A percentile compares a stretch with the other conserved stretches of the same genome.
Evolutionary conservation across 1,140 invertebrate species (phyloP).

Genomic region (Drosophila equinoxialis): DNA sequence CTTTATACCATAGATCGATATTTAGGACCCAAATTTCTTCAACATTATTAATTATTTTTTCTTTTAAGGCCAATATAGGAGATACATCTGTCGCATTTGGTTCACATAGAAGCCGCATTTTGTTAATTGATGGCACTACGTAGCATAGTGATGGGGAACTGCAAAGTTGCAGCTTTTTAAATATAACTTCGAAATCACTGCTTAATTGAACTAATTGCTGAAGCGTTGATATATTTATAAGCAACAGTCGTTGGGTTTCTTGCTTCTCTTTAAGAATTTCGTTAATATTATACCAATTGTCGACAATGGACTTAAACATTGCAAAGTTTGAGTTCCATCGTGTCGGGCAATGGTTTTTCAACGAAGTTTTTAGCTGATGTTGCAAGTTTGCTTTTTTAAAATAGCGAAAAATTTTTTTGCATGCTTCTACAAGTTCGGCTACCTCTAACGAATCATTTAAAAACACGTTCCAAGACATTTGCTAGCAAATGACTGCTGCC

Average conservation of each 20-base stretch:
- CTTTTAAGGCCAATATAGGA: constrained; percentile 25
- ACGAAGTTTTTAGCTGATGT: constrained; percentile 12
- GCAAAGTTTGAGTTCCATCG: constrained; percentile 24
- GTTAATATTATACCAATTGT: constrained; percentile 38
- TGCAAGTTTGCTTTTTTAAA: constrained; percentile 33
- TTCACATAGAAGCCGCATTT: constrained; percentile 10
- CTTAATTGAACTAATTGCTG: constrained; percentile 17
- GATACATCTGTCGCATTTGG: neutral
- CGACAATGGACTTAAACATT: constrained; percentile 28
- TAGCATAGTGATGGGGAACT: constrained; percentile 29
- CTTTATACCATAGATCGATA: constrained; percentile 31
- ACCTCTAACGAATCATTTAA: constrained; percentile 15
- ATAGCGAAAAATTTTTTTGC: constrained; percentile 23
- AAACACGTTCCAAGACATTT: constrained; percentile 22
- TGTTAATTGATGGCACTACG: constrained; percentile 27
- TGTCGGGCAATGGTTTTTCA: constrained; percentile 23
- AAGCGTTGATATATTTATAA: constrained; percentile 25
- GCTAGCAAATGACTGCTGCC: constrained; percentile 28
- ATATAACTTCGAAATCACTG: constrained; percentile 28
- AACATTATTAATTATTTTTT: constrained; percentile 22
- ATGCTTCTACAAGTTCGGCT: constrained; percentile 5
- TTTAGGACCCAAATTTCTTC: constrained; percentile 26
- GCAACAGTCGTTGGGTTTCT: constrained; percentile 27
- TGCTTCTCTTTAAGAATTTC: constrained; percentile 23
- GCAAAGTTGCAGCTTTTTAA: constrained; percentile 27